Conservation (phyloP, 2,888 invertebrate species). For the Drosophila peninsularis region DNA sequence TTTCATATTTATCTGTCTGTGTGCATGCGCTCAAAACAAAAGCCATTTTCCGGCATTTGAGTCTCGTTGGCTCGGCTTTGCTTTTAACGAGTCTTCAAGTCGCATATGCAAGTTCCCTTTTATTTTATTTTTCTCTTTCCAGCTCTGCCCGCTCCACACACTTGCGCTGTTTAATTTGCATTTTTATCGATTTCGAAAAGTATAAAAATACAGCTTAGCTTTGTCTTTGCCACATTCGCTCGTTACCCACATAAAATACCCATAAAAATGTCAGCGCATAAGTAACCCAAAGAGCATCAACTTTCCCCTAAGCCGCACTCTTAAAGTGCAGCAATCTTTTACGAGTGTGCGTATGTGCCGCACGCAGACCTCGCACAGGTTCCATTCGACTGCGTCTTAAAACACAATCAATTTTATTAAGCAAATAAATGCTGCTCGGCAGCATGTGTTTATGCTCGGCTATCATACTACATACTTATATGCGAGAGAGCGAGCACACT, state of each 20-base stretch:
- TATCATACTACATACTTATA: neutral
- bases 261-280: slow-evolving; percentile 77
- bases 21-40: slow-evolving; percentile 54
- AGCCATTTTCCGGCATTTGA: slow-evolving; percentile 69
- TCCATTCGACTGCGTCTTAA: slow-evolving; percentile 39
- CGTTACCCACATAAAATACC: slow-evolving; percentile 62
- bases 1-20: slow-evolving; percentile 9
- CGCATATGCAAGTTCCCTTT: slow-evolving; percentile 37
- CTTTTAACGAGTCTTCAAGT: slow-evolving; percentile 48
- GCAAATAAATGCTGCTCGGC: slow-evolving; percentile 21
- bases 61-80: slow-evolving; percentile 49
- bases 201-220: slow-evolving; percentile 71
- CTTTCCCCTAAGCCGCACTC: slow-evolving; percentile 54
- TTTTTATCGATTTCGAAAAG: slow-evolving; percentile 75
- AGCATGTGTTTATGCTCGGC: slow-evolving; percentile 17
- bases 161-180: slow-evolving; percentile 76
- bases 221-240: slow-evolving; percentile 63
- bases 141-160: slow-evolving; percentile 32
- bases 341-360: slow-evolving; percentile 24
- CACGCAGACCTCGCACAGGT: slow-evolving; percentile 6
- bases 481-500: neutral
- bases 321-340: slow-evolving; percentile 56
- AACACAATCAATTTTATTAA: slow-evolving; percentile 58
- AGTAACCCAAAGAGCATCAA: slow-evolving; percentile 48
- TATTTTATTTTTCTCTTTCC: slow-evolving; percentile 7